Conservation (phyloP, 1,140 invertebrate genomes). For the Gryon sp. region DNA sequence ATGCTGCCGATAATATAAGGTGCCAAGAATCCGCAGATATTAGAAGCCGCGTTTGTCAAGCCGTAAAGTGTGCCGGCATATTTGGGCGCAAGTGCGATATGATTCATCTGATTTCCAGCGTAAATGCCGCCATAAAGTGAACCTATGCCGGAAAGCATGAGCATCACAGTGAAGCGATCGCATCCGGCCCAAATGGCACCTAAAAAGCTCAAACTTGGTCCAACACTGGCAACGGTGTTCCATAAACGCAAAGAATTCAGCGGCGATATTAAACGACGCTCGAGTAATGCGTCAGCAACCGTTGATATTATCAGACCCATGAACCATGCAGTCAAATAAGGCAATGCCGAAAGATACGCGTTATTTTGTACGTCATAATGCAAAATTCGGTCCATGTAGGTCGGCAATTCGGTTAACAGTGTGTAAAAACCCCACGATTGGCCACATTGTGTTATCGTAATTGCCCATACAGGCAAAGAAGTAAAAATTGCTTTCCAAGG, state of each 20-base stretch:
- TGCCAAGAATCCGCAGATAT: slow-evolving; percentile 92
- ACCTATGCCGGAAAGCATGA: slow-evolving; percentile 85
- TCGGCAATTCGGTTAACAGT: slow-evolving; percentile 94
- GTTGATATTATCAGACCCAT: slow-evolving; percentile 85
- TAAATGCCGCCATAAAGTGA: slow-evolving; percentile 87
- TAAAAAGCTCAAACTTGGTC: slow-evolving; percentile 86
- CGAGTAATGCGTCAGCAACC: slow-evolving; percentile 85
- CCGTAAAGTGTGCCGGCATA: slow-evolving; percentile 94
- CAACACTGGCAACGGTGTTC: slow-evolving; percentile 86
- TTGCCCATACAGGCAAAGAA: slow-evolving; percentile 93
- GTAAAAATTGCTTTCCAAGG: slow-evolving; percentile 90
- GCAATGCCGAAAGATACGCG: slow-evolving; percentile 74
- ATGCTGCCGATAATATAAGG: slow-evolving; percentile 88
- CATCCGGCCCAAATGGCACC: slow-evolving; percentile 89
- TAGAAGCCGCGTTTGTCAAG: slow-evolving; percentile 92
- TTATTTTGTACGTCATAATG: slow-evolving; percentile 89
- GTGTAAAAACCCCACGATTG: slow-evolving; percentile 98
- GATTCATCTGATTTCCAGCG: slow-evolving; percentile 92
- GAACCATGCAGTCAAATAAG: slow-evolving; percentile 82
- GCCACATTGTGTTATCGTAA: slow-evolving; percentile 91
- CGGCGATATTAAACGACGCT: slow-evolving; percentile 82
- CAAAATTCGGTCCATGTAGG: slow-evolving; percentile 95
- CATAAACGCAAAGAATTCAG: slow-evolving; percentile 87
- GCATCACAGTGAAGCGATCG: slow-evolving; percentile 84
- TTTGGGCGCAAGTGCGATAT: slow-evolving; percentile 91